Evolutionary conservation across 2,113 vertebrate genomes (phyloP), one percentile per base, ranked within the genome.

Genomic region (Narcine bancroftii): DNA sequence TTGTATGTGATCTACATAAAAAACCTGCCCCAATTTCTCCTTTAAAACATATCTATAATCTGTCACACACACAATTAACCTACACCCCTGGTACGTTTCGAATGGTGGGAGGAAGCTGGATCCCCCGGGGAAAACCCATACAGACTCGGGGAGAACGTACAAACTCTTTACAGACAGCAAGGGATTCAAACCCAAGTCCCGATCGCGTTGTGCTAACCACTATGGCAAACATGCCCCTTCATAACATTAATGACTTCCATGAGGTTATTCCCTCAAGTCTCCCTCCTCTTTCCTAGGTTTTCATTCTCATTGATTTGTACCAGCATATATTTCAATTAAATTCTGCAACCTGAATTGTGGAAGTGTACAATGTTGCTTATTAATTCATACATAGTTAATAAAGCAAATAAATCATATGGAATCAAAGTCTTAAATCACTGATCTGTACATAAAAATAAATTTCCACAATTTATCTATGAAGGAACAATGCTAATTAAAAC

Each of bases 401-500:
- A 87, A 15, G 15, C 33, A 87, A n/a, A 60, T 60, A 87, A 60
- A 60, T 19, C 19, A 60, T 60, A 39, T 4, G 36, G 13, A 13
- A 81, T 13, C 5, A 33, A 6, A 60, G 60, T 87, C 53, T 87
- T 60, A n/a, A 36, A n/a, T 19, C 33, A 83, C 11, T 26, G 11
- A 60, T 7, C 33, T 87, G 1, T 36, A 56, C 56, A 11, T 26
- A 50, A 60, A 83, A 83, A 60, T 24, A 36, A n/a, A 6, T 87
- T 1, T 36, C 13, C 15, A 60, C 33, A 60, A n/a, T n/a, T n/a
- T 60, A 87, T 60, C 53, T 56, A 87, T 36, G 15, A 36, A 36
- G 1, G 19, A 36, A 21, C 4, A 87, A 56, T 36, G 29, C 81
- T 1, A n/a, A n/a, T 69, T 89, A n/a, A 93, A 93, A 93, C 92